Evolutionary conservation across 1,140 invertebrate species (phyloP), one percentile per base, ranked within the genome.

Genomic region (Zaprionus ghesquierei): DNA sequence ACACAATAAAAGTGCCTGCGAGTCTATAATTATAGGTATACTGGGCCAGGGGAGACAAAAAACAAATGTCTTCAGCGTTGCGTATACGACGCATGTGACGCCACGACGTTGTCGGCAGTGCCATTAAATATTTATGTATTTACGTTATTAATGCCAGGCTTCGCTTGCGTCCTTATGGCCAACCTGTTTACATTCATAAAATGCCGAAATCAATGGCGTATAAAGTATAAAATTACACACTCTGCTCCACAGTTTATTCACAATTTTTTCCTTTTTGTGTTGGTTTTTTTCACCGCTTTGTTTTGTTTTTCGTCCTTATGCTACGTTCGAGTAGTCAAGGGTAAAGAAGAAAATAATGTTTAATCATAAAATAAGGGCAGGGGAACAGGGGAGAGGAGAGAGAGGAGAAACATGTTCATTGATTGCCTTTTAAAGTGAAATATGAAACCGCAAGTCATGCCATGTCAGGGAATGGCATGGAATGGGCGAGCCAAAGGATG

Each of bases 341-440:
- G 23, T 10, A 38, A 44, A 69, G 49, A 56, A 33, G 58, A 33
- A 31, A 25, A 15, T 60, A 53, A 41, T 27, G 29, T 23, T 44
- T 41, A 53, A 72, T n/a, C 10, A 56, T 35, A 64, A 64, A 49
- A 70, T 38, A 41, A 41, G 54, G 41, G 25, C 12, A 35, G 25
- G 23, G 22, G 25, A n/a, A 23, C 0, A 13, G 29, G 12, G 18
- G 29, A 51, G 31, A 51, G 33, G 23, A 35, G 13, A 12, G 51
- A 46, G 51, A 31, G 33, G 50, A 23, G 35, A 15, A 49, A 18
- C 25, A 69, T 59, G 31, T 65, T 78, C 72, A 78, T 73, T 77
- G 74, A 77, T 77, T 77, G 77, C 77, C 74, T 77, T 79, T 77
- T 73, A 77, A 77, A 56, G 59, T 77, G 77, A 73, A 79, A 79